Base-by-base conservation (phyloP, 2,888 invertebrate genomes). In the Rutpela maculata region DNA sequence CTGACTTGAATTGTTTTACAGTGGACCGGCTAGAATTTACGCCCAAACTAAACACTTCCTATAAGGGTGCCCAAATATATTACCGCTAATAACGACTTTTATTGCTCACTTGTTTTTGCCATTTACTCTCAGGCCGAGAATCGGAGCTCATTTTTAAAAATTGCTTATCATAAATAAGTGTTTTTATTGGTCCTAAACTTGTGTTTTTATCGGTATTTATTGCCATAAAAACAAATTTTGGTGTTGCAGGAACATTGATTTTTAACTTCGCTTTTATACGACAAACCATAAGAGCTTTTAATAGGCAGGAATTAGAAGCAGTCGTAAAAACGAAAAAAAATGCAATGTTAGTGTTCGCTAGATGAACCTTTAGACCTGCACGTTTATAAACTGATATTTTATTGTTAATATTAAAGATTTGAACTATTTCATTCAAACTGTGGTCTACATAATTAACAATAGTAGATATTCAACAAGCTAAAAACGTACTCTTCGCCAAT, bases 1-100 rank as follows among this genome's bases (percentile, higher is more conserved):
- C 86, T 88, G 88, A 88, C 88, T 88, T 85, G 86, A 87, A 88
- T 88, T 87, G 87, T 87, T 80, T 82, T 83, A 81, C 81, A 82
- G 88, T 88, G 87, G 87, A 88, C 87, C 87, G 83, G 80, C 81
- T 78, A 80, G 85, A 84, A 88, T 88, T 87, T 88, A 88, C 86
- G 86, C 84, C 82, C 81, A 83, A 87, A 86, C 86, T 86, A 87
- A 88, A 87, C 87, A 87, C 87, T 87, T 85, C 84, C 82, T 82
- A 82, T 84, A 82, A 80, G 80, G 83, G 67, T 73, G 81, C 83
- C 78, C 78, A 81, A 82, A 85, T 84, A 85, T 85, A 85, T 84
- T 81, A 79, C 82, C 77, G 78, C 81, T 83, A 81, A 84, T 84
- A 84, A 83, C 82, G 84, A 84, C 84, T 83, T 84, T 85, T 85